Evolutionary conservation across 2,888 invertebrate species (phyloP).

Genomic region (Ichneumon xanthorius): DNA sequence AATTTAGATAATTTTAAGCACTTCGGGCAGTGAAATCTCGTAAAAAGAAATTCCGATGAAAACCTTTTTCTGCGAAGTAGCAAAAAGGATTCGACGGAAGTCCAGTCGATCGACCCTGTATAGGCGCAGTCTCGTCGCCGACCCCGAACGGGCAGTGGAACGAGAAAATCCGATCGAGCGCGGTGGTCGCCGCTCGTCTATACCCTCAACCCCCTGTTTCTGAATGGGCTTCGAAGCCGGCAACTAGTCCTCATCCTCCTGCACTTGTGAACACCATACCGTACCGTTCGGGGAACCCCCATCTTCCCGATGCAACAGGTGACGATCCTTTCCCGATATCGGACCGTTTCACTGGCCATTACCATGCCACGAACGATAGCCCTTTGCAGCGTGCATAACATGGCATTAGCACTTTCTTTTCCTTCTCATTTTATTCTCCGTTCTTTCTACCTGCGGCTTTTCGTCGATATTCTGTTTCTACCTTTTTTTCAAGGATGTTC

Average conservation of each 20-base stretch:
- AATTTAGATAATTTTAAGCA: not conserved
- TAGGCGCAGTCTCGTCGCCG: conserved; percentile 62
- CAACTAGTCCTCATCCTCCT: conserved; percentile 77
- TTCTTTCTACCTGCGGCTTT: conserved; percentile 67
- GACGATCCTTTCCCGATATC: conserved; percentile 84
- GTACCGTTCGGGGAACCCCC: conserved; percentile 77
- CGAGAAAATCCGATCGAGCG: conserved; percentile 59
- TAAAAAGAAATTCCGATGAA: not conserved
- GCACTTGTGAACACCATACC: conserved; percentile 60
- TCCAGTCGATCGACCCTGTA: conserved; percentile 50
- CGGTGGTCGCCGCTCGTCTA: conserved; percentile 79
- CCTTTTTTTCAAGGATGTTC: conserved; percentile 21
- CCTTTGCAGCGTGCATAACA: conserved; percentile 51
- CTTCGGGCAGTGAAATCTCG: not conserved
- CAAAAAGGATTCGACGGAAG: conserved; percentile 57
- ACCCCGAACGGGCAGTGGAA: conserved; percentile 42
- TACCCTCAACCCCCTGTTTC: conserved; percentile 81
- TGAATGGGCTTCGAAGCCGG: conserved; percentile 82
- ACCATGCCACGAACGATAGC: conserved; percentile 66
- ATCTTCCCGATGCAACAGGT: conserved; percentile 84
- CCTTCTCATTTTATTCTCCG: conserved; percentile 47
- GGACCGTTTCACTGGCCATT: conserved; percentile 74
- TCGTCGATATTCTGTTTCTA: conserved; percentile 49
- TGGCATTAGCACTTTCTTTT: conserved; percentile 66
- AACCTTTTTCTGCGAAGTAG: no score